Evolutionary conservation across 2,888 invertebrate species (phyloP).

Genomic region (Tetragnatha montana): DNA sequence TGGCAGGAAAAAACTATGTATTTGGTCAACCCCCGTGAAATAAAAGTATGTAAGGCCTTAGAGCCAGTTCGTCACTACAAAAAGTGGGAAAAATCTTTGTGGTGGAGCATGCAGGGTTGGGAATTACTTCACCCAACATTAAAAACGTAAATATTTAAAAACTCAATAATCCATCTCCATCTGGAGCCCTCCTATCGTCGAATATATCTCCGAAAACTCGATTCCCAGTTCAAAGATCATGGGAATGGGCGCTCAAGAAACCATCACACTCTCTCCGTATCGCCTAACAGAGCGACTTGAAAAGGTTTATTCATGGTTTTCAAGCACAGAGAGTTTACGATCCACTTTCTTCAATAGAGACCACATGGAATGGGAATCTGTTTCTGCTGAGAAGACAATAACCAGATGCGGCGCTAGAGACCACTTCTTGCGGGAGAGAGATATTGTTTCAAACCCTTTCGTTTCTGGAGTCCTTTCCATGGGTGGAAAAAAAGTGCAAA

Average conservation of each 20-base stretch:
- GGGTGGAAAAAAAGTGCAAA: no score
- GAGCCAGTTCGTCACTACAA: no score
- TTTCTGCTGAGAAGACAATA: constrained; percentile 31
- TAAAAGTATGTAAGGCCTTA: no score
- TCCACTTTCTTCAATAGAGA: constrained; percentile 5
- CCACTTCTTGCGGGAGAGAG: not conserved
- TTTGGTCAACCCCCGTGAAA: no score
- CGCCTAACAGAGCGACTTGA: not conserved
- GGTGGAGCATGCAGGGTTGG: no score
- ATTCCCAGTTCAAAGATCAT: not conserved
- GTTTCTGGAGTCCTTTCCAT: not conserved
- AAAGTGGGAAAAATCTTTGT: no score
- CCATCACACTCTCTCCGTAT: not conserved
- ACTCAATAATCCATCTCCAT: no score
- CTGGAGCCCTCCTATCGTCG: not conserved
- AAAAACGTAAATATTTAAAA: no score
- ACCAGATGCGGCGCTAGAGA: constrained; percentile 37
- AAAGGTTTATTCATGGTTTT: constrained; percentile 6
- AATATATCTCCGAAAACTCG: not conserved
- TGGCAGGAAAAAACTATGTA: no score
- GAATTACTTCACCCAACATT: no score
- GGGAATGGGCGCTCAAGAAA: not conserved
- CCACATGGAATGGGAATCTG: not conserved
- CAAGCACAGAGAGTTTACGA: constrained; percentile 1
- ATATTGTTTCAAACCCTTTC: constrained; percentile 25